Evolutionary conservation across 2,797 vertebrate genomes (phyloP).

Genomic region (Anguilla anguilla): DNA sequence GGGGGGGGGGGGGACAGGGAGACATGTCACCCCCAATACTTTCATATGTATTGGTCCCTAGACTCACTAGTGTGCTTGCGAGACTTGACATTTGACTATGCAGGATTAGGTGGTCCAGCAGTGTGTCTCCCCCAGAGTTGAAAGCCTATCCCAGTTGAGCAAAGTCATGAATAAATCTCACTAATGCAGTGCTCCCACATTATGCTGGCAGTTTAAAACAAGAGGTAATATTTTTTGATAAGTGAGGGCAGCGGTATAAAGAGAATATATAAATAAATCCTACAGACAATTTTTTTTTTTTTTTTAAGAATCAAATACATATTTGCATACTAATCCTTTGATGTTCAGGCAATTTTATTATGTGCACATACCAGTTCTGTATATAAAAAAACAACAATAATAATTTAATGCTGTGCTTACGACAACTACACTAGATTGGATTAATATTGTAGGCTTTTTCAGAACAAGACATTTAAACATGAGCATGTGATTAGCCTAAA

Average conservation of each 20-base stretch:
- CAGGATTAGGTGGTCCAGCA: not conserved
- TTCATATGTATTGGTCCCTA: too few relatives aligned
- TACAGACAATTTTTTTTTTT: not conserved
- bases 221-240: not conserved
- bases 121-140: not conserved
- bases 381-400: not conserved
- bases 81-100: too few relatives aligned
- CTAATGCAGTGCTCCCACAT: not conserved
- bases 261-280: not conserved
- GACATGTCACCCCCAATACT: too few relatives aligned
- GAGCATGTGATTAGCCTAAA: not conserved
- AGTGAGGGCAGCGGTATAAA: too few relatives aligned
- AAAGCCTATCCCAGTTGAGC: too few relatives aligned
- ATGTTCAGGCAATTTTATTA: not conserved
- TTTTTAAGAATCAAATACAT: not conserved
- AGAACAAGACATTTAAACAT: not conserved
- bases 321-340: not conserved
- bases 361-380: not conserved
- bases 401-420: not conserved
- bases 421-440: not conserved
- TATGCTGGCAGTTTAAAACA: not conserved
- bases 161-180: not conserved
- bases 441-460: not conserved
- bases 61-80: too few relatives aligned
- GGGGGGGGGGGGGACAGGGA: too few relatives aligned